Conservation (phyloP, 1,140 invertebrate species). For the Fopius arisanus region DNA sequence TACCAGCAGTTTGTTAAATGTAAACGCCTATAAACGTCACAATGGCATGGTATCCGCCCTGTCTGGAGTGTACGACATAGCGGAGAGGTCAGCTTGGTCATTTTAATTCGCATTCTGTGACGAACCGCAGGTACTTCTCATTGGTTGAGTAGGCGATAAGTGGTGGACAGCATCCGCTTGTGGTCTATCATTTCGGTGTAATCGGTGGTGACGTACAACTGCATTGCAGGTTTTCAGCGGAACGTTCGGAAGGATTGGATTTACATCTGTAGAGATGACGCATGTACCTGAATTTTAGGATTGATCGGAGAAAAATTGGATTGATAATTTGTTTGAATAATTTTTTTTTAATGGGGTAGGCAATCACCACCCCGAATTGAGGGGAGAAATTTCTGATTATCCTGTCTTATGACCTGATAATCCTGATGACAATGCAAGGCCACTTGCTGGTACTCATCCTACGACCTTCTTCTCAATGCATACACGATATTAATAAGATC, state of each 20-base stretch:
- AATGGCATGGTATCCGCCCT: neutral
- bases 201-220: neutral
- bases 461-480: neutral
- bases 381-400: too few species aligned
- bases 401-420: too few species aligned
- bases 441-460: neutral
- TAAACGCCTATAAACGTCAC: conserved; percentile 1
- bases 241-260: neutral
- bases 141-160: neutral
- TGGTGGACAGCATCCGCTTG: neutral
- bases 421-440: too few species aligned
- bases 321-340: too few species aligned
- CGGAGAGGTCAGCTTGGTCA: neutral
- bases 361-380: too few species aligned
- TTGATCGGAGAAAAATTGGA: too few species aligned
- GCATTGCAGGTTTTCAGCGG: neutral
- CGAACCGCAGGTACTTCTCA: neutral
- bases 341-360: too few species aligned
- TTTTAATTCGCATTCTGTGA: neutral
- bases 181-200: neutral
- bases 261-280: too few species aligned
- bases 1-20: neutral
- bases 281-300: too few species aligned
- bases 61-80: neutral
- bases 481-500: neutral